Percentiles rank a stretch among this genome's conserved stretches.
These are phyloP conservation scores for Etheostoma cragini DNA, from an alignment of 2,113 vertebrate genomes.

Conservation along the genomic window DNA sequence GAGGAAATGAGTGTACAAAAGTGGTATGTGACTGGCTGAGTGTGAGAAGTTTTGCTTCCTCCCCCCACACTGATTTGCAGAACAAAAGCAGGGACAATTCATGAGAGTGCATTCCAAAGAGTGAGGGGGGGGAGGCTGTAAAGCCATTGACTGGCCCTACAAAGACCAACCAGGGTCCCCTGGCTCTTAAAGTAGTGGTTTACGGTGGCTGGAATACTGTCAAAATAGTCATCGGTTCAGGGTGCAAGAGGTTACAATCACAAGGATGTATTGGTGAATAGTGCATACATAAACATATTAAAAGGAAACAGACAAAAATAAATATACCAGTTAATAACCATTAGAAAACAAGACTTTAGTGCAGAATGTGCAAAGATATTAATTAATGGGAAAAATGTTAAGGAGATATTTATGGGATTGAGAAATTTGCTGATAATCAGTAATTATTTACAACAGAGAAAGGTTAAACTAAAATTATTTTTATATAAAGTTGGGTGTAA, in stretches of 20 bases:
- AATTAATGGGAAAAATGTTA: no score
- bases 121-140: slow-evolving; percentile 22
- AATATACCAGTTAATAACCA: no score
- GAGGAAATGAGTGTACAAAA: background rate
- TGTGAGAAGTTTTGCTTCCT: slow-evolving; percentile 49
- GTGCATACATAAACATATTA: no score
- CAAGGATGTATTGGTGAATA: no score
- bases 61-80: slow-evolving; percentile 57
- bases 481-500: background rate
- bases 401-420: no score
- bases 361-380: no score
- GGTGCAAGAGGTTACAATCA: background rate
- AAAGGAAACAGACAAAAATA: no score
- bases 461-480: no score
- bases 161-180: slow-evolving; percentile 24
- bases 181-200: background rate
- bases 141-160: slow-evolving; percentile 35
- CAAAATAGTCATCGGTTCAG: background rate
- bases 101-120: slow-evolving; percentile 18
- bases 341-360: no score
- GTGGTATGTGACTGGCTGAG: slow-evolving; percentile 30
- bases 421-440: background rate
- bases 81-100: slow-evolving; percentile 66
- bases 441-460: no score
- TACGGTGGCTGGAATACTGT: background rate